Conservation (phyloP, 2,797 vertebrate genomes). For the Distichodus sexfasciatus region DNA sequence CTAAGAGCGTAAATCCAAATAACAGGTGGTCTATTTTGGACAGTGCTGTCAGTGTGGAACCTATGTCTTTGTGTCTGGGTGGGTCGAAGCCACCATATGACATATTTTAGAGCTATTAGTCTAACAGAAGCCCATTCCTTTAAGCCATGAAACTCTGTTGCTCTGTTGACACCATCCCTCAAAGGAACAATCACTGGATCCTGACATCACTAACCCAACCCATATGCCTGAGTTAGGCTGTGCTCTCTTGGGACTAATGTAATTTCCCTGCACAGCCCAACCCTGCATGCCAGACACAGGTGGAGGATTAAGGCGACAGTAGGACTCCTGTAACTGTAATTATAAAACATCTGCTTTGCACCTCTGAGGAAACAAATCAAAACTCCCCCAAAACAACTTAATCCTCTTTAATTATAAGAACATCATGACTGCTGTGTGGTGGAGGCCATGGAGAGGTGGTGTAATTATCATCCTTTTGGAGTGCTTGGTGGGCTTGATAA, state of each 20-base stretch:
- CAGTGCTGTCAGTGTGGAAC: too few relatives aligned
- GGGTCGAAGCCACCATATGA: too few relatives aligned
- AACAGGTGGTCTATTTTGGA: too few relatives aligned
- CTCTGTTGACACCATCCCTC: neutral
- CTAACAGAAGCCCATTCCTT: neutral
- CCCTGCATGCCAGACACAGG: conserved; percentile 1
- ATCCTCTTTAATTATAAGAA: conserved; percentile 65
- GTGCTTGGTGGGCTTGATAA: neutral
- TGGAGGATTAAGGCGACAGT: conserved; percentile 45
- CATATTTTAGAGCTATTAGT: neutral
- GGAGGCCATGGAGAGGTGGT: conserved; percentile 44
- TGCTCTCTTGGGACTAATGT: conserved; percentile 13
- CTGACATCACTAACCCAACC: conserved; percentile 10
- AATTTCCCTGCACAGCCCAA: conserved; percentile 8
- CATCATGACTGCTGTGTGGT: neutral
- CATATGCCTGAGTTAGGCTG: conserved; percentile 3
- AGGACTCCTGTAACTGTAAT: conserved; percentile 49
- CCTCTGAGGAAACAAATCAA: conserved; percentile 62
- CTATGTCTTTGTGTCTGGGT: too few relatives aligned
- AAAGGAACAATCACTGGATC: neutral
- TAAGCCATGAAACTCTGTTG: neutral
- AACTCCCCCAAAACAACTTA: conserved; percentile 61
- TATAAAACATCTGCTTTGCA: conserved; percentile 69
- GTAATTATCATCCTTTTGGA: conserved; percentile 4
- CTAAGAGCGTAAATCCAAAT: too few relatives aligned